Evolutionary conservation across 2,797 vertebrate genomes (phyloP).

Genomic region (Pantherophis alleghaniensis): DNA sequence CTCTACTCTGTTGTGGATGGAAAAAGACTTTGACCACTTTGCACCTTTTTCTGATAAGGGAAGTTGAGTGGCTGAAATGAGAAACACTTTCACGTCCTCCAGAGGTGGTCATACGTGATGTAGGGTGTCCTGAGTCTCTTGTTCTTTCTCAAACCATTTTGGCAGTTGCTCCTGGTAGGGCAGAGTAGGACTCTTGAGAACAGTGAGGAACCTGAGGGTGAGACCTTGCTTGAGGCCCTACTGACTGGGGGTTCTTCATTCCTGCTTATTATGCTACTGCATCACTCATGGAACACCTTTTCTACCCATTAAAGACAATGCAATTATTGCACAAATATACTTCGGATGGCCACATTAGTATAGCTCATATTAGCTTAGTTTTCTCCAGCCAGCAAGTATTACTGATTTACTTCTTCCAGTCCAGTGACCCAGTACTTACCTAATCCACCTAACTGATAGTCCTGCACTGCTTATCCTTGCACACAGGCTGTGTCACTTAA

Average conservation of each 20-base stretch:
- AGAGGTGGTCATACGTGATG: neutral
- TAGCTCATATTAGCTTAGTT: neutral
- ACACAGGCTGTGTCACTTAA: neutral
- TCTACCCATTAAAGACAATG: neutral
- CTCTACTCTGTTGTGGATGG: neutral
- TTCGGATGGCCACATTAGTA: neutral
- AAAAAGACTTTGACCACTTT: neutral
- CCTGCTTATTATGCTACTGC: neutral
- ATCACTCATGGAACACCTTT: too few relatives aligned
- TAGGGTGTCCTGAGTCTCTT: too few relatives aligned
- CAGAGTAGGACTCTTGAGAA: neutral
- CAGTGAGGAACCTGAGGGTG: neutral
- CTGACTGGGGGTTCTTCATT: neutral
- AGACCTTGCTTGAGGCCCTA: neutral
- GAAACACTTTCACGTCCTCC: neutral
- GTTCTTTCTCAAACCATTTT: too few relatives aligned
- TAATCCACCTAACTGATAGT: rapidly evolving
- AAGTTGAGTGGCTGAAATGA: neutral
- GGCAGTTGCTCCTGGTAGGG: too few relatives aligned
- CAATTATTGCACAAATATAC: neutral
- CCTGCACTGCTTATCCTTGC: neutral
- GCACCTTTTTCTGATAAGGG: neutral
- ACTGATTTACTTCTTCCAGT: neutral
- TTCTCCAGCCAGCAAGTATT: neutral
- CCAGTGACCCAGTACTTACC: conserved; percentile 13